A percentile compares a stretch with the other conserved stretches of the same genome.
Conservation (phyloP, 2,113 vertebrate species). For the Pseudorectes ferrugineus region DNA sequence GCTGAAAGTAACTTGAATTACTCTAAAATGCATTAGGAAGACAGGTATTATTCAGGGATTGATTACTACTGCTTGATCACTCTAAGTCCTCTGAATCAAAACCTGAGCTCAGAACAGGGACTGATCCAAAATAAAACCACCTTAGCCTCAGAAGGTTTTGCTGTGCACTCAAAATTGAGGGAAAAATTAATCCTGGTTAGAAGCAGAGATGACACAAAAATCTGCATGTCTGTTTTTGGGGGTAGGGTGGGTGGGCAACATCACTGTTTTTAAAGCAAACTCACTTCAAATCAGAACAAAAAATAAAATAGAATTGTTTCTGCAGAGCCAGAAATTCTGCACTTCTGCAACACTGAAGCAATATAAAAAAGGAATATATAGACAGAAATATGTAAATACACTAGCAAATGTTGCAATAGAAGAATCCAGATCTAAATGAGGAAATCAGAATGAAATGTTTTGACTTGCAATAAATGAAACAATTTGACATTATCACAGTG, state of each 20-base stretch:
- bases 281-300: neutral
- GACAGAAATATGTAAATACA: neutral
- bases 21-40: neutral
- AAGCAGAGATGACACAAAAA: neutral
- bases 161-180: neutral
- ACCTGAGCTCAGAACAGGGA: neutral
- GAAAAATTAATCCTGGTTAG: neutral
- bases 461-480: neutral
- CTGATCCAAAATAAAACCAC: neutral
- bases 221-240: neutral
- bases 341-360: neutral
- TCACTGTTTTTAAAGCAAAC: neutral
- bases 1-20: neutral
- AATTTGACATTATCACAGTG: neutral
- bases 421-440: neutral
- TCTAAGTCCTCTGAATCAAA: neutral
- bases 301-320: neutral
- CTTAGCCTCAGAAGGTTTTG: neutral
- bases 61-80: neutral
- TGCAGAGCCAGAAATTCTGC: neutral
- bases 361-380: neutral
- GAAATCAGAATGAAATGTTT: neutral
- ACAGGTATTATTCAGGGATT: neutral
- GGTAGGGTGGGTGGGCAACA: neutral
- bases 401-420: neutral